Base-by-base conservation (phyloP, 2,113 vertebrate species). In the Oriolus oriolus region DNA sequence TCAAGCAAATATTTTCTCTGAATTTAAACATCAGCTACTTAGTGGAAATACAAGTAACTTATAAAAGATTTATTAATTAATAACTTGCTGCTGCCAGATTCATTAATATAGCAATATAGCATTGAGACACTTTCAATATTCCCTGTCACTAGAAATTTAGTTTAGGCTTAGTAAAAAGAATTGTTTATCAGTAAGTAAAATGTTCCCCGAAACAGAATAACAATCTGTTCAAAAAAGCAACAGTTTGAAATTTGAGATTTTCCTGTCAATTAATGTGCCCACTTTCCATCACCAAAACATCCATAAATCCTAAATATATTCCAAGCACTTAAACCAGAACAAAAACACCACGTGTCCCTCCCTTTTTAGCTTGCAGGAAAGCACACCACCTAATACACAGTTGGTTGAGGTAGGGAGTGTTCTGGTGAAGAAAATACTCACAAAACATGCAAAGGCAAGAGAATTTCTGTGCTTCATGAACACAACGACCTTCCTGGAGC, bases 1-100 rank as follows among this genome's bases (percentile, higher is more conserved):
- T 90, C 97, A 98, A 26, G 97, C 97, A 86, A 98, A 96, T 24
- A 50, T 47, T 60, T 76, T 44, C 80, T 83, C 68, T 80, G 33
- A 90, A 84, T 84, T 87, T 61, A 92, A 93, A 73, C 4, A 23
- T 17, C 76, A 87, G 89, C 13, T 31, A 27, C 53, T 93, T 35
- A 84, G 33, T 68, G 27, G 35, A 30, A 79, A 49, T 65, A n/a
- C 44, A 90, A 93, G 66, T 69, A 79, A 64, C 28, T 64, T 66
- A 26, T 7, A 28, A 35, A 87, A 74, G 23, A 45, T 39, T 41
- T 60, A 73, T 82, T 87, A 81, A 71, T 45, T 69, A 84, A 77
- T 31, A 84, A 71, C 28, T 42, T 49, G 22, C 6, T 64, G 45
- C 47, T 86, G 42, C 6, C 44, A 52, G 37, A 37, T 87, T 86